Conservation (phyloP, 2,113 vertebrate species). For the Geococcyx californianus region DNA sequence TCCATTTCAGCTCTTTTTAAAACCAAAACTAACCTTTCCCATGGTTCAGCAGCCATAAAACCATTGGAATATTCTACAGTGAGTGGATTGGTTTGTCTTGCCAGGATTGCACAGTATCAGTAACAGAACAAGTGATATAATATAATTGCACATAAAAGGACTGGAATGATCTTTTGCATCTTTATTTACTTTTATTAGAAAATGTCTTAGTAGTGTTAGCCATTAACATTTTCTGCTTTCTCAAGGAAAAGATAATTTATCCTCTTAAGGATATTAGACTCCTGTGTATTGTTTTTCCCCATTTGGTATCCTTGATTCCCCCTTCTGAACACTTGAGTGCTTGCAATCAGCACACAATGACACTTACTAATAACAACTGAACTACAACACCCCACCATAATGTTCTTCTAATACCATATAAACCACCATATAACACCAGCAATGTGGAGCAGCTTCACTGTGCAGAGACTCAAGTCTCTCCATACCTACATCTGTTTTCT, state of each 20-base stretch:
- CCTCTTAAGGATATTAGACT: slow-evolving; percentile 75
- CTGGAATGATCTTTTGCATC: slow-evolving; percentile 54
- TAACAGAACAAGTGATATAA: not conserved
- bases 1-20: not conserved
- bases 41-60: not conserved
- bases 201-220: slow-evolving; percentile 56
- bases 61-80: not conserved
- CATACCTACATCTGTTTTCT: slow-evolving; percentile 65
- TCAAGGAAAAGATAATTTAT: slow-evolving; percentile 79
- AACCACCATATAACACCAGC: slow-evolving; percentile 9
- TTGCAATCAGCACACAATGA: slow-evolving; percentile 71
- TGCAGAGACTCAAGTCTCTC: not conserved
- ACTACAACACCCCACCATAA: slow-evolving; percentile 43
- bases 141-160: slow-evolving; percentile 49
- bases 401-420: slow-evolving; percentile 28
- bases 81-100: not conserved
- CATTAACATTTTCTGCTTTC: slow-evolving; percentile 77
- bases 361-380: slow-evolving; percentile 64
- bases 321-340: slow-evolving; percentile 71
- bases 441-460: slow-evolving; percentile 4
- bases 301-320: slow-evolving; percentile 68
- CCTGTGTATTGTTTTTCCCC: slow-evolving; percentile 75
- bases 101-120: not conserved
- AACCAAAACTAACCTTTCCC: slow-evolving; percentile 3
- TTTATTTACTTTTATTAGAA: slow-evolving; percentile 75